A percentile compares a stretch with the other conserved stretches of the same genome.
phyloP scores from a whole-genome alignment of 1,140 invertebrate species.

The Mercenaria mercenaria region DNA sequence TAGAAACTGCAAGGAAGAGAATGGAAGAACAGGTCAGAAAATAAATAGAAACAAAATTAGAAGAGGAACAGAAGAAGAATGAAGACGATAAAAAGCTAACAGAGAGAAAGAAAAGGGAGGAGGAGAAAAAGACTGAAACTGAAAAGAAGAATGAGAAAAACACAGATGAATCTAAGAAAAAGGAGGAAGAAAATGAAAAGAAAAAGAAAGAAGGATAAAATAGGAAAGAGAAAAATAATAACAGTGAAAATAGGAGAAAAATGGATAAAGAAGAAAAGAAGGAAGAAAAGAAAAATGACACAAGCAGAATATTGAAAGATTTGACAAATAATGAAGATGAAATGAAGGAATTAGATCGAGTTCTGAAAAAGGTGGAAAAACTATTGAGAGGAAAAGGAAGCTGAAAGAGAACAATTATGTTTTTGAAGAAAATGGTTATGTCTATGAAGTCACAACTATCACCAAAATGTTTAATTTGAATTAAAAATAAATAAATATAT shows the following conservation, averaged over 20 bases:
- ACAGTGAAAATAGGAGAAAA: background rate
- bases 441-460: too few species aligned
- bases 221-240: background rate
- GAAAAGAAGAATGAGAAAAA: background rate
- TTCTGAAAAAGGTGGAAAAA: too few species aligned
- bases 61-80: conserved; percentile 21
- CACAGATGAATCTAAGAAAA: background rate
- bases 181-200: background rate
- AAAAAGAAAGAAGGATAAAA: background rate
- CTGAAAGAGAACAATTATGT: background rate
- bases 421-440: background rate
- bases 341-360: too few species aligned
- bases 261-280: conserved; percentile 20
- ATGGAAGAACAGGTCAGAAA: background rate
- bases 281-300: background rate
- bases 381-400: background rate
- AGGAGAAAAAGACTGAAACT: too few species aligned
- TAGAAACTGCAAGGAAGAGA: background rate
- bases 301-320: background rate
- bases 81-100: background rate
- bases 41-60: background rate
- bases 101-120: conserved; percentile 13
- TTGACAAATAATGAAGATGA: too few species aligned
- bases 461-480: background rate
- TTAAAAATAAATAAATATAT: background rate